phyloP scores from a whole-genome alignment of 2,113 vertebrate species.

The Cyphomyrus discorhynchus region DNA sequence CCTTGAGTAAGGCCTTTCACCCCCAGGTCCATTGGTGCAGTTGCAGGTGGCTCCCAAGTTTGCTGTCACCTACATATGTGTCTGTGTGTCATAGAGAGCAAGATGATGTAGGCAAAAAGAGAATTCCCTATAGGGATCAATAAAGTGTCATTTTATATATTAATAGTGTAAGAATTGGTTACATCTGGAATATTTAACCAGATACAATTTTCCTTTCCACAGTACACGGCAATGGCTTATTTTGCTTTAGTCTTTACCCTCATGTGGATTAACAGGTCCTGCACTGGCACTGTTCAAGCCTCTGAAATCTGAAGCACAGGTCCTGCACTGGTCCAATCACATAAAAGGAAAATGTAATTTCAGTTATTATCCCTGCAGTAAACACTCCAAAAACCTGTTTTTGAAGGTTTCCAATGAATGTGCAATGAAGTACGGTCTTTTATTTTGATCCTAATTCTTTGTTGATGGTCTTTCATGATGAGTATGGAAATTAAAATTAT shows the following conservation, averaged over 20 bases:
- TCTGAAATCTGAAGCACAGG: background rate
- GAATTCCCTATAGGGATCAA: background rate
- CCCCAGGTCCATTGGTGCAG: background rate
- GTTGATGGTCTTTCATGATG: background rate
- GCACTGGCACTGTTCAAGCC: background rate
- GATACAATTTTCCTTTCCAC: background rate
- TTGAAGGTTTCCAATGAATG: background rate
- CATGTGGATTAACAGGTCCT: background rate
- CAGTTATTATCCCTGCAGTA: background rate
- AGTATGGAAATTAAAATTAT: background rate
- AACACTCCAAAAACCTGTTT: background rate
- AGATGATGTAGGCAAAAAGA: background rate
- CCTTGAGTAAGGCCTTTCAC: too few relatives aligned
- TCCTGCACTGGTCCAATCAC: background rate
- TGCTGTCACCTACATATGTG: background rate
- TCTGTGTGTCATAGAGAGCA: background rate
- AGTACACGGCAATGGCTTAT: background rate
- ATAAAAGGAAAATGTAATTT: background rate
- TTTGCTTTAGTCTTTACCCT: background rate
- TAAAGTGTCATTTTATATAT: background rate
- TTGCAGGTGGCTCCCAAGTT: background rate
- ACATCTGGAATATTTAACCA: background rate
- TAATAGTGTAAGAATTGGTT: background rate
- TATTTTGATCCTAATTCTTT: background rate
- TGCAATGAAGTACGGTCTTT: background rate